These are phyloP conservation scores for Acanthosepion lycidas DNA, from an alignment of 2,888 invertebrate species.

Conservation along the genomic window DNA sequence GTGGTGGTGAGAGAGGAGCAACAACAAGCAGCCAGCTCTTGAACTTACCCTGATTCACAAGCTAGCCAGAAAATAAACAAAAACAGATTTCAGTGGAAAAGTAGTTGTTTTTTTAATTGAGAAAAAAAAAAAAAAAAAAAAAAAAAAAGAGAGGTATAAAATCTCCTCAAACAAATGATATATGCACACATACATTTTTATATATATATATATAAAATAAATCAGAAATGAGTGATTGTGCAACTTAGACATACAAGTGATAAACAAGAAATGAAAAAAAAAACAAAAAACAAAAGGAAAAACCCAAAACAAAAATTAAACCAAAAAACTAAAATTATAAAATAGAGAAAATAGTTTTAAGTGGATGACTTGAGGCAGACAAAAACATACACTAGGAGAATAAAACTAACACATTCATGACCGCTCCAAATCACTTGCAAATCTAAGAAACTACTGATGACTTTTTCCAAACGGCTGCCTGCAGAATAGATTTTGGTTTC, in stretches of 20 bases:
- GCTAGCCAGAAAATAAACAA: conserved; percentile 11
- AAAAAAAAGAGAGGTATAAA: not conserved
- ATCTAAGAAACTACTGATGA: not conserved
- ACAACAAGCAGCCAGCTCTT: not conserved
- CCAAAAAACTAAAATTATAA: too few relatives aligned
- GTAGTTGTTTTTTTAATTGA: not conserved
- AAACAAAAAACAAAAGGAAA: too few relatives aligned
- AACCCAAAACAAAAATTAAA: too few relatives aligned
- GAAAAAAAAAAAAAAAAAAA: not conserved
- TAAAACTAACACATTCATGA: not conserved
- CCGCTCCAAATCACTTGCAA: not conserved
- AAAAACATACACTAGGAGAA: not conserved
- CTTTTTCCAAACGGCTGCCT: not conserved
- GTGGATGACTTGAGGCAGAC: not conserved
- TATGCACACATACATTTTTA: too few relatives aligned
- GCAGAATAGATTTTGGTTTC: not conserved
- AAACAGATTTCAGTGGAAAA: not conserved
- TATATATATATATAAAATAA: not conserved
- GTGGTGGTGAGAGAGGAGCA: not conserved
- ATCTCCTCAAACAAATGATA: not conserved
- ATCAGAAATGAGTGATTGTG: conserved; percentile 22
- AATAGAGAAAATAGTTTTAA: not conserved
- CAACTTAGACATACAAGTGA: not conserved
- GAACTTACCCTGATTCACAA: conserved; percentile 8
- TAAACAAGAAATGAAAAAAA: not conserved